These are phyloP conservation scores for Saguinus imperator DNA, from an alignment of 2,113 vertebrate genomes.

Conservation along the genomic window DNA sequence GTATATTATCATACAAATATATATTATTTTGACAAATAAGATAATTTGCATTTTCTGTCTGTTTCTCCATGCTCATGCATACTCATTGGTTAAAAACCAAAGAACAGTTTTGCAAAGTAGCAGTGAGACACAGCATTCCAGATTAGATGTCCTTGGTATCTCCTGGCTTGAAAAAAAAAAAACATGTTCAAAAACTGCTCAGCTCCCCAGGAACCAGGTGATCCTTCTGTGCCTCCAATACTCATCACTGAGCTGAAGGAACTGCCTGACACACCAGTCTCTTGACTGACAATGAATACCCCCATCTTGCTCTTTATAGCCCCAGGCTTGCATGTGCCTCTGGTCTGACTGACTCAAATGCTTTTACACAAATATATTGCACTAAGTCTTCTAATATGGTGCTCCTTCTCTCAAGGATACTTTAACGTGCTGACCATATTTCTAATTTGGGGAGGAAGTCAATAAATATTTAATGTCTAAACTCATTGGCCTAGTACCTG, in stretches of 20 bases:
- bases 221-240: neutral
- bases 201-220: neutral
- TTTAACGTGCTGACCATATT: neutral
- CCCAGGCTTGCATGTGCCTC: neutral
- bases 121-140: neutral
- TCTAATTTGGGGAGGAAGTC: neutral
- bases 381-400: neutral
- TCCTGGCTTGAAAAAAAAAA: neutral
- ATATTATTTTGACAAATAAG: neutral
- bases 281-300: neutral
- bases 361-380: neutral
- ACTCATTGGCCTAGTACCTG: neutral
- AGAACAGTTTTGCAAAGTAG: neutral
- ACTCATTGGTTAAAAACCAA: neutral
- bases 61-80: neutral
- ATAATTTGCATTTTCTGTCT: neutral
- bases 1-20: neutral
- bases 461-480: neutral
- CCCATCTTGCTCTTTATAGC: rapidly evolving
- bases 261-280: neutral
- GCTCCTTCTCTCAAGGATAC: neutral
- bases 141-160: neutral
- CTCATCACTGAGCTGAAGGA: neutral
- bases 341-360: neutral
- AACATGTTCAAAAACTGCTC: neutral